These are phyloP conservation scores for Trachythela sp. DNA, from an alignment of 64 coral and sea anemone species.

Conservation along the genomic window DNA sequence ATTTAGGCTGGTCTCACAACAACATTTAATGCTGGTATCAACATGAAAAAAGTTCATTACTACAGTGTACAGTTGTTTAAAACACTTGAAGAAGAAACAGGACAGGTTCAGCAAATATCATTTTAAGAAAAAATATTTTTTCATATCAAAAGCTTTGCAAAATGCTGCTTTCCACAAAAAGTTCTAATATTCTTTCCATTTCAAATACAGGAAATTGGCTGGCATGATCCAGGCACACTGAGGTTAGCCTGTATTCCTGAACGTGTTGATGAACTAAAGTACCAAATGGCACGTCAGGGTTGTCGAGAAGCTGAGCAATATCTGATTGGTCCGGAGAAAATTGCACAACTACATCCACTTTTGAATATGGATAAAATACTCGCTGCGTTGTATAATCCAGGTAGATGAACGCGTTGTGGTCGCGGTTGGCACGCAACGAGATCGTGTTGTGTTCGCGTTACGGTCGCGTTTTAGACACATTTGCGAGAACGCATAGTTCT, in stretches of 20 bases:
- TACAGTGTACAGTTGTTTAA: constrained; percentile 77
- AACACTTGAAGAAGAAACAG: constrained; percentile 77
- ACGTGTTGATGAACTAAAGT: constrained; percentile 76
- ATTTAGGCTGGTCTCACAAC: constrained; percentile 83
- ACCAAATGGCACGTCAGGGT: constrained; percentile 87
- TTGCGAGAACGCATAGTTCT: too few species aligned
- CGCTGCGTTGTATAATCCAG: constrained; percentile 80
- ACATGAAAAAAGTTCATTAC: constrained; percentile 85
- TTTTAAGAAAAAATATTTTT: neutral
- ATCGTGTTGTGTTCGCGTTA: too few species aligned
- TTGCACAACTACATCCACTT: constrained; percentile 70
- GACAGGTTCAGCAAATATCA: constrained; percentile 65
- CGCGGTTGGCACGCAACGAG: too few species aligned
- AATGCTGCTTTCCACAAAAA: too few species aligned
- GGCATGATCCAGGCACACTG: constrained; percentile 87
- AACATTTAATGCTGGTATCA: constrained; percentile 80
- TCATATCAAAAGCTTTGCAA: neutral
- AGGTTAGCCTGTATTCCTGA: constrained; percentile 64
- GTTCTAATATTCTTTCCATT: neutral
- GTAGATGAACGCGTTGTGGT: too few species aligned
- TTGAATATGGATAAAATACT: constrained; percentile 78
- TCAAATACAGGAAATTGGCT: constrained; percentile 63
- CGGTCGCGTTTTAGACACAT: too few species aligned
- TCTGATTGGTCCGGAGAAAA: constrained; percentile 81
- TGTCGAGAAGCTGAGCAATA: constrained; percentile 82